Evolutionary conservation across 2,113 vertebrate species (phyloP), one percentile per base, ranked within the genome.

Genomic region (Ictidomys tridecemlineatus): DNA sequence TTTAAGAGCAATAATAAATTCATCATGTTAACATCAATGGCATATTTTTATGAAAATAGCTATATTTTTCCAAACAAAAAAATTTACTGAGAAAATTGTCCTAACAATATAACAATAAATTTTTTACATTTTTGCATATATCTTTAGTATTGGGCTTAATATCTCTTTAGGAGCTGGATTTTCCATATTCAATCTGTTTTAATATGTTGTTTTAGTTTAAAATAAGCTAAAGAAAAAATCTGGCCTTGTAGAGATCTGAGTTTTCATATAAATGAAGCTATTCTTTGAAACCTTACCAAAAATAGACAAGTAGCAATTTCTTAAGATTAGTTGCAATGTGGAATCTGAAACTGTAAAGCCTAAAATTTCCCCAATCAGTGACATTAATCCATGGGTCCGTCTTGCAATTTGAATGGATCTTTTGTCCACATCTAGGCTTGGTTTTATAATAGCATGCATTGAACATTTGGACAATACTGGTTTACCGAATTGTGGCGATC

Each of bases 191-290:
- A 56, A 56, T 20, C 48, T 89, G 26, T 69, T 86, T 16, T 56
- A 63, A 70, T 91, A 63, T 14, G 20, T 80, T 72, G 30, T 85
- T 96, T 86, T n/a, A 82, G 39, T 51, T 82, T 34, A 89, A 89
- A 70, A 4, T 20, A 53, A 13, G 12, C 10, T 6, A 53, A 42
- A 2, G 13, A 42, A 42, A 63, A 45, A 48, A 6, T 76, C 37
- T 86, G 58, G 26, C 14, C 13, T 96, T 5, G 0, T 78, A 37
- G 51, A 88, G 18, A 87, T 63, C 42, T 14, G 42, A 30, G 24
- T 53, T 78, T 85, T 85, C 39, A 30, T 58, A 61, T 24, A 70
- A 69, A 82, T 70, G 24, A 70, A 45, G 30, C 16, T 70, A 85
- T 32, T 86, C 91, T 56, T 80, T 74, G 79, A 89, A 80, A 79